Percentiles rank a stretch among this genome's conserved stretches.
phyloP scores from a whole-genome alignment of 2,888 invertebrate genomes.

The Lasioglossum villosulum region DNA sequence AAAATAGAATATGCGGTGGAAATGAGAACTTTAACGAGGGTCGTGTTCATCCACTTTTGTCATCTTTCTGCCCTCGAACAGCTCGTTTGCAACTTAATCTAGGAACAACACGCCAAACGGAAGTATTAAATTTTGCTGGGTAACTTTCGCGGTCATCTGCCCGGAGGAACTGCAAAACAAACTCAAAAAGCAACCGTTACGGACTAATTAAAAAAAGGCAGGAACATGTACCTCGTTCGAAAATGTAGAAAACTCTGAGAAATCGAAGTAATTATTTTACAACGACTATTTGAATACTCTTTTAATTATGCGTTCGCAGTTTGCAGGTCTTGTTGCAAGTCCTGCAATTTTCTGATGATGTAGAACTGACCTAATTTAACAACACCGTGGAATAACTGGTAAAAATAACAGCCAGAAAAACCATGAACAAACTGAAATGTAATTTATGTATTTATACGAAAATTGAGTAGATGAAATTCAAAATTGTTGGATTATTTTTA shows the following conservation, averaged over 20 bases:
- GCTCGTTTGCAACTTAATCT: slow-evolving; percentile 12
- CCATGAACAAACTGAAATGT: background rate
- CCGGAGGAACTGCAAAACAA: background rate
- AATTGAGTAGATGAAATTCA: no score
- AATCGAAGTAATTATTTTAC: background rate
- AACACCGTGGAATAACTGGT: background rate
- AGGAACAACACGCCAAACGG: background rate
- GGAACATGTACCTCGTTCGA: background rate
- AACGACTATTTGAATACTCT: background rate
- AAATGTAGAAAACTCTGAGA: background rate
- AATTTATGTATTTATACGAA: no score
- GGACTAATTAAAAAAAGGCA: background rate
- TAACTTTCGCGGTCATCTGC: background rate
- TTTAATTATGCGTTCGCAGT: background rate
- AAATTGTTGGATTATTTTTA: no score
- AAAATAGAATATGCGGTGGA: background rate
- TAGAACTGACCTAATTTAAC: background rate
- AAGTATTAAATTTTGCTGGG: background rate
- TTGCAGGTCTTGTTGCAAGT: background rate
- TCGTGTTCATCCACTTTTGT: slow-evolving; percentile 5
- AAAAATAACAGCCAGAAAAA: no score
- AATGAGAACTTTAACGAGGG: slow-evolving; percentile 2
- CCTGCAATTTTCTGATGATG: background rate
- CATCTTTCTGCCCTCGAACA: background rate
- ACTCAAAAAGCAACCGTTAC: background rate